Conservation (phyloP, 2,113 vertebrate species). For the Onychorhynchus coronatus region DNA sequence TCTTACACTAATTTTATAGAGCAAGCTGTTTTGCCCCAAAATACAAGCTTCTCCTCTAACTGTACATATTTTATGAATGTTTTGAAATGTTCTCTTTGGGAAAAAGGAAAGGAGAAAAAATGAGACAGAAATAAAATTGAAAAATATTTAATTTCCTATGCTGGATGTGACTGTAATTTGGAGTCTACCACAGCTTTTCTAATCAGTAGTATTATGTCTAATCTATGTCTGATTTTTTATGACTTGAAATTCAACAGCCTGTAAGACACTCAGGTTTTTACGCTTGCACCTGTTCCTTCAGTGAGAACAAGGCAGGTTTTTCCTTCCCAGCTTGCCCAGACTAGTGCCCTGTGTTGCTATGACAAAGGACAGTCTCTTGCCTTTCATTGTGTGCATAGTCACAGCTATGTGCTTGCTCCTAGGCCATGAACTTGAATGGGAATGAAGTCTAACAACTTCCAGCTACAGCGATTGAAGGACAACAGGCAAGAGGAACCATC, state of each 20-base stretch:
- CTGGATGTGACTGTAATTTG: background rate
- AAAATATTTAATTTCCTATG: background rate
- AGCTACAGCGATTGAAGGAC: background rate
- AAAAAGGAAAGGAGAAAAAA: background rate
- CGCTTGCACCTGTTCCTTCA: background rate
- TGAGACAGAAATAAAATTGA: background rate
- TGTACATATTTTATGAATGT: background rate
- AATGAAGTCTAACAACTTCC: background rate
- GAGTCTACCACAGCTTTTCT: background rate
- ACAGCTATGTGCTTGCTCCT: background rate
- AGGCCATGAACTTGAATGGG: background rate
- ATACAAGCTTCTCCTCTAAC: background rate
- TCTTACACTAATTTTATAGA: background rate
- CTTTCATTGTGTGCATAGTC: background rate
- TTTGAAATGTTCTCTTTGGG: background rate
- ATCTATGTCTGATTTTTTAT: background rate
- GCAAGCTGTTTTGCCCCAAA: background rate
- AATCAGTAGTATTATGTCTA: background rate
- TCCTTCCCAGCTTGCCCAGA: background rate
- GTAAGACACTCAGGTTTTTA: background rate
- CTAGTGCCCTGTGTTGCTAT: background rate
- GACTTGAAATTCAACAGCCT: background rate
- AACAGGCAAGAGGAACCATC: background rate
- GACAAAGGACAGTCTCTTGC: background rate
- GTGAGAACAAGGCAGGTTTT: background rate